Conservation (phyloP, 2,797 vertebrate species). For the Taenioides sp. region DNA sequence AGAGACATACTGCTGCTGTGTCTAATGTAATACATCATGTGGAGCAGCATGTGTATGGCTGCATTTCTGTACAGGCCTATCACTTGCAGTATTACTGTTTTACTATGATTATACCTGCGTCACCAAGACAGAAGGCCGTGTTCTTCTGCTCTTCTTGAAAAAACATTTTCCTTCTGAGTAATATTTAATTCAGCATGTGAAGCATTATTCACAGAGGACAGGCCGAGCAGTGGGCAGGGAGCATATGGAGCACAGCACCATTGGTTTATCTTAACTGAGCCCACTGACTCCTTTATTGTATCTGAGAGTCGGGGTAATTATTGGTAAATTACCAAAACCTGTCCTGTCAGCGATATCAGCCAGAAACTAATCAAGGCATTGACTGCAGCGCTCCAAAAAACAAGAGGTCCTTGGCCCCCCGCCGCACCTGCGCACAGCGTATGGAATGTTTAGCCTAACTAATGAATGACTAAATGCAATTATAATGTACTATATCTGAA, state of each 20-base stretch:
- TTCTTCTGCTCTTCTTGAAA: constrained; percentile 25
- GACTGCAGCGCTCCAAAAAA: constrained; percentile 70
- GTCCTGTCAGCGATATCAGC: constrained; percentile 78
- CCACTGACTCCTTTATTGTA: constrained; percentile 68
- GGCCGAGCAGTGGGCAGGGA: constrained; percentile 47
- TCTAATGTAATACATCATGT: constrained; percentile 58
- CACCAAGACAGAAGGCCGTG: constrained; percentile 41
- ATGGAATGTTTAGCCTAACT: constrained; percentile 73
- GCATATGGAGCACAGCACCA: constrained; percentile 44
- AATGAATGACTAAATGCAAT: constrained; percentile 80
- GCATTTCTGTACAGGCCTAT: constrained; percentile 48
- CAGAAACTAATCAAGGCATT: constrained; percentile 76
- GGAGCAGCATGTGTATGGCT: constrained; percentile 38
- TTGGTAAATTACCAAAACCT: constrained; percentile 75
- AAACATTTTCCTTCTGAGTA: constrained; percentile 21
- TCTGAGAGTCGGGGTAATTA: constrained; percentile 73
- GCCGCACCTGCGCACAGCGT: constrained; percentile 62
- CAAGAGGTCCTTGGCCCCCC: constrained; percentile 67
- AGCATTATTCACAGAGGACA: constrained; percentile 59
- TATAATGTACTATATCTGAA: constrained; percentile 79
- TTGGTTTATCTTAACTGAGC: constrained; percentile 69
- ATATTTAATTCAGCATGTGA: constrained; percentile 45
- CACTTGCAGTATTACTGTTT: constrained; percentile 57
- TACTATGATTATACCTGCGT: constrained; percentile 45
- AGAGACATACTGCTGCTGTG: constrained; percentile 51